Base-by-base conservation (phyloP, 2,888 invertebrate species). In the Blera fallax region DNA sequence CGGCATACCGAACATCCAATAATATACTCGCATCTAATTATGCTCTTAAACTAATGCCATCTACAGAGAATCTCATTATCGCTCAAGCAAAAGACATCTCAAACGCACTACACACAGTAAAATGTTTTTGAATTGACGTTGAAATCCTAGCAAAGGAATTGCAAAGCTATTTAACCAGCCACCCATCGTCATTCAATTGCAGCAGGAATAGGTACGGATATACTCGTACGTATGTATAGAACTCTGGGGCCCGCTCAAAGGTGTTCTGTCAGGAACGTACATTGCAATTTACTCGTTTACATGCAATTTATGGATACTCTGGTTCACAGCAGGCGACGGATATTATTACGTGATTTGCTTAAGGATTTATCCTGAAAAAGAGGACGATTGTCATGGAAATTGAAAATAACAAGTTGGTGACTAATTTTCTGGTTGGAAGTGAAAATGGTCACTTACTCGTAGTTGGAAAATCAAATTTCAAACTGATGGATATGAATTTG, bases 201-300 rank as follows among this genome's bases (percentile, higher is more conserved):
- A 65, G n/a, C 4, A 43, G 18, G 18, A 58, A 40, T 21, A 58
- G 29, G 10, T 11, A 10, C 11, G 0, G 2, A 2, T 11, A 11
- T 16, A 16, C 5, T n/a, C n/a, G n/a, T n/a, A n/a, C n/a, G n/a
- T n/a, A n/a, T n/a, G n/a, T n/a, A n/a, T n/a, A n/a, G n/a, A 21
- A 3, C 27, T 40, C 21, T 58, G 27, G 27, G 32, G 10, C 1
- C 7, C 37, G 29, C 32, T 54, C 72, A 69, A 50, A 65, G 58
- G 40, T 48, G 40, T 65, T 60, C 70, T 82, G 77, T 72, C 82
- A 72, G 54, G 21, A 69, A 73, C 43, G 45, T 77, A 24, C 58
- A 77, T 77, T 77, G 65, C 70, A 77, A 77, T 67, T 58, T 67
- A 52, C 52, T 77, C 64, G 58, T 72, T 65, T 52, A 48, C 32